Percentiles rank a stretch among this genome's conserved stretches.
phyloP scores from a whole-genome alignment of 2,888 invertebrate genomes.

The Conops quadrifasciatus region DNA sequence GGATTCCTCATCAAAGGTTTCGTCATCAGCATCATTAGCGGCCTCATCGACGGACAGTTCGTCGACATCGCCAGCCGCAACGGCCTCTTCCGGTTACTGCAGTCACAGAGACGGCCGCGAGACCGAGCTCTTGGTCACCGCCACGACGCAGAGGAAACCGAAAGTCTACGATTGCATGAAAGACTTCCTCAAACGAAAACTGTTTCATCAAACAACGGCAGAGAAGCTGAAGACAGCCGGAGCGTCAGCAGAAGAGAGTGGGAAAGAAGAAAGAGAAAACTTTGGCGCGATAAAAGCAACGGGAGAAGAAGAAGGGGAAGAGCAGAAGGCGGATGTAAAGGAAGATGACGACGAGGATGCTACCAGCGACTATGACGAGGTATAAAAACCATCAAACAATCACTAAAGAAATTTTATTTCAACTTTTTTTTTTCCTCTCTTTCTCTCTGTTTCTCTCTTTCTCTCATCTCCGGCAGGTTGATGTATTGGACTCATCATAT shows the following conservation, averaged over 20 bases:
- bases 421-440: background rate
- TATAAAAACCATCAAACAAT: constrained; percentile 38
- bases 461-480: constrained; percentile 46
- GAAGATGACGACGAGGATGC: constrained; percentile 46
- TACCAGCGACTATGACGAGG: constrained; percentile 58
- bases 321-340: background rate
- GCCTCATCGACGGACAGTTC: constrained; percentile 33
- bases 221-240: background rate
- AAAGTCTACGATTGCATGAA: constrained; percentile 63
- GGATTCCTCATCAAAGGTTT: constrained; percentile 20
- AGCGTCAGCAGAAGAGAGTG: too few species aligned
- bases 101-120: constrained; percentile 24
- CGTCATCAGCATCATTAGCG: constrained; percentile 2
- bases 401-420: background rate
- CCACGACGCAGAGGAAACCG: constrained; percentile 49
- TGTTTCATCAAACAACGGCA: constrained; percentile 49
- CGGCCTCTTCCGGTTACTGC: constrained; percentile 16
- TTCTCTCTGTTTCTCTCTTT: background rate
- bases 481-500: constrained; percentile 56
- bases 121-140: constrained; percentile 37
- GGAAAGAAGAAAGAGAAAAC: too few species aligned
- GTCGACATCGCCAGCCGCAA: constrained; percentile 31
- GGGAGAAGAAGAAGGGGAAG: too few species aligned
- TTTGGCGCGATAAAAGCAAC: too few species aligned
- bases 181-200: constrained; percentile 59